Base-by-base conservation (phyloP, 2,888 invertebrate genomes). In the Microchrysa polita region DNA sequence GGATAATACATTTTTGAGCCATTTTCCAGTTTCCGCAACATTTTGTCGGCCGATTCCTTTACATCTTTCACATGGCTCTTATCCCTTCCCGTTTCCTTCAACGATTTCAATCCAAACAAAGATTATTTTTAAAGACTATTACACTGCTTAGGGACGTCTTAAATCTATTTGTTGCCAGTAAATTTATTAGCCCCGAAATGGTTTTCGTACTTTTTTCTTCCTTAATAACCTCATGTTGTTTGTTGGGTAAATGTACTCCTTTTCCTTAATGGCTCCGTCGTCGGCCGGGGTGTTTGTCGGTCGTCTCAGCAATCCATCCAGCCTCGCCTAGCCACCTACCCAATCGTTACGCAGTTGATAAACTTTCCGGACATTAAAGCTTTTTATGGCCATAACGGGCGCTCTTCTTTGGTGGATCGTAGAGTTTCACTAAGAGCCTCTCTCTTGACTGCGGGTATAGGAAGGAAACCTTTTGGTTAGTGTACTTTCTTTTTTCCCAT, bases 361-460 rank as follows among this genome's bases (percentile, higher is more conserved):
- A 69, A 69, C 55, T 69, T 55, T 69, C 69, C 20, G 69, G 69
- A 57, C 69, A 69, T 69, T 69, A 69, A 57, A 69, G 55, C 69
- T 40, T 69, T 69, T 69, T 69, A 69, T 52, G 55, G 48, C 69
- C 16, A 34, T 2, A 34, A 7, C 27, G 27, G 27, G 2, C 27
- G n/a, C n/a, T n/a, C n/a, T n/a, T 34, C 7, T 34, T 57, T 55
- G n/a, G 34, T 40, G 20, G 69, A 69, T 69, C 69, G 69, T 69
- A 69, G 57, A 69, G 55, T 69, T 57, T 69, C 55, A 55, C 69
- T 69, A 55, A 69, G 57, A 57, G 57, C 69, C 69, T 69, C 20
- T 40, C 40, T 69, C 23, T 7, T 10, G 20, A 55, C 34, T 27
- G n/a, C 57, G 42, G 20, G 20, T 9, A n/a, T n/a, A n/a, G n/a